Evolutionary conservation across 2,113 vertebrate species (phyloP).

Genomic region (Copsychus sechellarum): DNA sequence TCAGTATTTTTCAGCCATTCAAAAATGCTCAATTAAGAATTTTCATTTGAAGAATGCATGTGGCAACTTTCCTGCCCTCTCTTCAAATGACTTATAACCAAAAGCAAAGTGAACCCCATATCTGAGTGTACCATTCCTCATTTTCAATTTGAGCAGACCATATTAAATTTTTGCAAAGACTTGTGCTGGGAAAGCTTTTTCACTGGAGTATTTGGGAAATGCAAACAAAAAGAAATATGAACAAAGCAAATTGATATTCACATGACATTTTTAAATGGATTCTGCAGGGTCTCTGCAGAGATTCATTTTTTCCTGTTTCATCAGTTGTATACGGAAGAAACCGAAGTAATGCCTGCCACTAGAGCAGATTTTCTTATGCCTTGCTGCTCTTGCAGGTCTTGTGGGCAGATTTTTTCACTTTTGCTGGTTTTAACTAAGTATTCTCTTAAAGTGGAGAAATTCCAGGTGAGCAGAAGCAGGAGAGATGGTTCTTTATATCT

Average conservation of each 20-base stretch:
- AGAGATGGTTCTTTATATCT: not conserved
- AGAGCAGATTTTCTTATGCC: not conserved
- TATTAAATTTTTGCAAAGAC: not conserved
- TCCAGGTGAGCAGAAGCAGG: not conserved
- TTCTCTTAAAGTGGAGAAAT: not conserved
- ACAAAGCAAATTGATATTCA: constrained; percentile 1
- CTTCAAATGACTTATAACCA: not conserved
- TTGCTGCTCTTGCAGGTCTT: not conserved
- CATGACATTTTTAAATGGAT: not conserved
- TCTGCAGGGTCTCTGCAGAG: not conserved
- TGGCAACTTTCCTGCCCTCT: not conserved
- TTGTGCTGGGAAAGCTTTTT: not conserved
- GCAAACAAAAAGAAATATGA: not conserved
- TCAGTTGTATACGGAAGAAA: not conserved
- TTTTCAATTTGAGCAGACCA: not conserved
- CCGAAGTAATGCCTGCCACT: not conserved
- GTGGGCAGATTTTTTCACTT: not conserved
- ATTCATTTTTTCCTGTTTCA: not conserved
- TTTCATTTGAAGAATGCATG: not conserved
- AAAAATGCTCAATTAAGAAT: not conserved
- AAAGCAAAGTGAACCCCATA: not conserved
- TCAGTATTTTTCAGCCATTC: not conserved
- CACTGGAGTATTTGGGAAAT: not conserved
- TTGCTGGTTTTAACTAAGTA: not conserved
- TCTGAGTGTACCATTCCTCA: not conserved